Conservation (phyloP, 2,888 invertebrate species). For the Slavum lentiscoides region DNA sequence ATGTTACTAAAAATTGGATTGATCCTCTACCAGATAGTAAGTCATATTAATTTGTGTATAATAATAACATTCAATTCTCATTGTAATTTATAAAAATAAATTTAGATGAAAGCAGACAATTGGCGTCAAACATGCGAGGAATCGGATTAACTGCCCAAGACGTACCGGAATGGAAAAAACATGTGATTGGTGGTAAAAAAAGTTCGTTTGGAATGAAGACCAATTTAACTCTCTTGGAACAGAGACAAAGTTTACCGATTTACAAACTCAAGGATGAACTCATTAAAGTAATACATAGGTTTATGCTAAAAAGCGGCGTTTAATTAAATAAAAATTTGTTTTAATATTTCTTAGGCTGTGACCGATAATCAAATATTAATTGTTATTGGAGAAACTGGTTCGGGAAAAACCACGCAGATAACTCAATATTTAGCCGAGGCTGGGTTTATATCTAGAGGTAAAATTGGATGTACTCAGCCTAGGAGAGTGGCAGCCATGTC, state of each 20-base stretch:
- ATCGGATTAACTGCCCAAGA: conserved; percentile 84
- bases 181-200: conserved; percentile 96
- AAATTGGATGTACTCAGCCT: conserved; percentile 93
- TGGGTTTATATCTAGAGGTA: conserved; percentile 87
- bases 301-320: not conserved
- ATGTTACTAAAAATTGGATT: conserved; percentile 89
- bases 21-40: conserved; percentile 87
- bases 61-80: not conserved
- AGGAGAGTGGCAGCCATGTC: conserved; percentile 96
- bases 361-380: conserved; percentile 96
- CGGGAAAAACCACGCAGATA: conserved; percentile 98
- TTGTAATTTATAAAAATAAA: conserved; percentile 1
- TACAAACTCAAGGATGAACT: conserved; percentile 93
- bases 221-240: conserved; percentile 89
- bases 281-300: conserved; percentile 70
- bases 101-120: conserved; percentile 38
- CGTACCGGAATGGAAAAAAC: conserved; percentile 98
- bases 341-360: conserved; percentile 70
- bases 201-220: conserved; percentile 98
- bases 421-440: conserved; percentile 97
- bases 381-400: conserved; percentile 98
- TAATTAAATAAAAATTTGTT: conserved; percentile 4
- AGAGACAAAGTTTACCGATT: conserved; percentile 93
- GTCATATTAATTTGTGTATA: conserved; percentile 52
- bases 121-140: conserved; percentile 79